Evolutionary conservation across 1,140 invertebrate genomes (phyloP).

Genomic region (Drosophila gunungcola): DNA sequence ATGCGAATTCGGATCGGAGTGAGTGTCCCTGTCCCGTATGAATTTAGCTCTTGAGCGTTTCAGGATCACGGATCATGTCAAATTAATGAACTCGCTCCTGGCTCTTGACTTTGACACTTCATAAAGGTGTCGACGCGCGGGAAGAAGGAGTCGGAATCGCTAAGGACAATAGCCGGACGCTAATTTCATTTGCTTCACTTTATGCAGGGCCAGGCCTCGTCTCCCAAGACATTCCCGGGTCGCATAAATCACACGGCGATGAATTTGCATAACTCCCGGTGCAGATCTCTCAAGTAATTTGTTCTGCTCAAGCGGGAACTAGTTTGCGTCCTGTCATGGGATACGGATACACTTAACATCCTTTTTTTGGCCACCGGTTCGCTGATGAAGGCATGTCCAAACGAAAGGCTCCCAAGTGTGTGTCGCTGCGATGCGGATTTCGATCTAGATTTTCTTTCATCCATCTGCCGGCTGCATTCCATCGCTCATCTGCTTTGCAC

Average conservation of each 20-base stretch:
- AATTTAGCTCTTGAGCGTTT: slow-evolving; percentile 43
- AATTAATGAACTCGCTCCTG: slow-evolving; percentile 74
- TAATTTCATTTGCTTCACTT: slow-evolving; percentile 72
- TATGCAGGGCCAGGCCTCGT: slow-evolving; percentile 60
- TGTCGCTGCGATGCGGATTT: slow-evolving; percentile 12
- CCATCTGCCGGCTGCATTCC: slow-evolving; percentile 49
- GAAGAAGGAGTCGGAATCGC: slow-evolving; percentile 25
- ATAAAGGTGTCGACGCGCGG: slow-evolving; percentile 72
- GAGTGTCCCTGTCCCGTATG: slow-evolving; percentile 48
- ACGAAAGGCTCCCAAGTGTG: not conserved
- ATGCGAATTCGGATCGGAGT: slow-evolving; percentile 34
- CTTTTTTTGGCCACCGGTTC: slow-evolving; percentile 11
- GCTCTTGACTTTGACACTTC: slow-evolving; percentile 78
- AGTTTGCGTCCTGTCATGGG: slow-evolving; percentile 71
- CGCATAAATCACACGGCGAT: slow-evolving; percentile 58
- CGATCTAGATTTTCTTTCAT: slow-evolving; percentile 37
- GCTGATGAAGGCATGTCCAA: slow-evolving; percentile 54
- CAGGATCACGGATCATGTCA: slow-evolving; percentile 74
- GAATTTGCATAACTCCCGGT: slow-evolving; percentile 69
- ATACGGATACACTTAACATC: slow-evolving; percentile 48
- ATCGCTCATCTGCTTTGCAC: slow-evolving; percentile 49
- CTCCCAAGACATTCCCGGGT: slow-evolving; percentile 34
- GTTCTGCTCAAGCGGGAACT: slow-evolving; percentile 64
- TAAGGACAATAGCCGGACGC: slow-evolving; percentile 46
- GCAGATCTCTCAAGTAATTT: slow-evolving; percentile 54